A percentile compares a stretch with the other conserved stretches of the same genome.
Conservation (phyloP, 2,888 invertebrate genomes). For the Drosophila acutilabella region DNA sequence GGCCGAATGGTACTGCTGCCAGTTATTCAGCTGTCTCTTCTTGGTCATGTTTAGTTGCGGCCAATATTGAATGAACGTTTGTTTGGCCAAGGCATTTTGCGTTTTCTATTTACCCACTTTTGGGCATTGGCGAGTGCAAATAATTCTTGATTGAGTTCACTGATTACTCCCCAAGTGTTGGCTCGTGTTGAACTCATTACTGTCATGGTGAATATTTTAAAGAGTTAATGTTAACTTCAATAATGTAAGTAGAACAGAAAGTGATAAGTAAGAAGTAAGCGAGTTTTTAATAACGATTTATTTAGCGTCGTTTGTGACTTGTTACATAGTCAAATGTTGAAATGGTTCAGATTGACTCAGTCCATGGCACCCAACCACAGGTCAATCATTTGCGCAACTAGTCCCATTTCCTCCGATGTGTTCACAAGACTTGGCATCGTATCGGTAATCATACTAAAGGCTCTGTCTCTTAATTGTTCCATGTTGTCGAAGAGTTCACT, state of each 20-base stretch:
- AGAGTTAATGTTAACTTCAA: background rate
- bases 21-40: conserved; percentile 32
- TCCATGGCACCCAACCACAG: background rate
- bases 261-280: too few species aligned
- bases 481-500: background rate
- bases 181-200: conserved; percentile 35
- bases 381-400: background rate
- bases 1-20: conserved; percentile 23
- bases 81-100: conserved; percentile 31
- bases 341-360: background rate
- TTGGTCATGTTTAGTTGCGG: conserved; percentile 46
- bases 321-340: background rate
- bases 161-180: conserved; percentile 31
- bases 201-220: conserved; percentile 7
- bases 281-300: too few species aligned
- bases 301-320: background rate
- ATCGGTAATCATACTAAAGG: too few species aligned
- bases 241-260: background rate
- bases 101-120: conserved; percentile 62
- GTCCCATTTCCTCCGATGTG: background rate
- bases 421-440: background rate
- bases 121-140: conserved; percentile 63
- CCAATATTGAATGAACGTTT: conserved; percentile 51
- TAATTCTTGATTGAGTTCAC: conserved; percentile 66
- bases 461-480: background rate